Conservation (phyloP, 1,140 invertebrate species). For the Saccostrea cuccullata region DNA sequence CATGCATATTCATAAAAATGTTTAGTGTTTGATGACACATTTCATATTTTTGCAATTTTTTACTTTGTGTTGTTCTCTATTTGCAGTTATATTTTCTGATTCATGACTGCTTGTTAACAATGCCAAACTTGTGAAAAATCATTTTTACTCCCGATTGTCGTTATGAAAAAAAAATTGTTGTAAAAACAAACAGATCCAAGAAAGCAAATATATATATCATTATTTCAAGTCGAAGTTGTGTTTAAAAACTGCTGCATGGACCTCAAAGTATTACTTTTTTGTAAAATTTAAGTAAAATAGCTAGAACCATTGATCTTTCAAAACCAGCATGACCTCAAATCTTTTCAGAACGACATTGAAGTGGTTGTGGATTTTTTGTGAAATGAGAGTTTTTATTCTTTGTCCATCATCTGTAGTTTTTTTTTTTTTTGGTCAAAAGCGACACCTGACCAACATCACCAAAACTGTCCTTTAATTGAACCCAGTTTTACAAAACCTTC, state of each 20-base stretch:
- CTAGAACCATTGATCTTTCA: background rate
- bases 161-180: no score
- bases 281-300: background rate
- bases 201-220: background rate
- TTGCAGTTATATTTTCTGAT: background rate
- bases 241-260: background rate
- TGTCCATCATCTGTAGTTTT: background rate
- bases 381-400: background rate
- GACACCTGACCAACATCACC: background rate
- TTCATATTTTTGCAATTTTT: background rate
- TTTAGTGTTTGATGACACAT: background rate
- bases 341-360: background rate
- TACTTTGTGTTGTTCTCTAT: background rate
- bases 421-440: background rate
- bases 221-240: background rate
- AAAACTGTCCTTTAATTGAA: background rate
- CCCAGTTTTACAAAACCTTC: background rate
- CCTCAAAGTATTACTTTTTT: no score
- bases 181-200: background rate
- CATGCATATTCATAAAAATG: background rate
- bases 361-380: background rate
- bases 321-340: background rate
- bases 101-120: background rate
- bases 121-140: background rate
- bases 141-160: no score